Evolutionary conservation across 1,140 invertebrate species (phyloP).

Genomic region (Fopius arisanus): DNA sequence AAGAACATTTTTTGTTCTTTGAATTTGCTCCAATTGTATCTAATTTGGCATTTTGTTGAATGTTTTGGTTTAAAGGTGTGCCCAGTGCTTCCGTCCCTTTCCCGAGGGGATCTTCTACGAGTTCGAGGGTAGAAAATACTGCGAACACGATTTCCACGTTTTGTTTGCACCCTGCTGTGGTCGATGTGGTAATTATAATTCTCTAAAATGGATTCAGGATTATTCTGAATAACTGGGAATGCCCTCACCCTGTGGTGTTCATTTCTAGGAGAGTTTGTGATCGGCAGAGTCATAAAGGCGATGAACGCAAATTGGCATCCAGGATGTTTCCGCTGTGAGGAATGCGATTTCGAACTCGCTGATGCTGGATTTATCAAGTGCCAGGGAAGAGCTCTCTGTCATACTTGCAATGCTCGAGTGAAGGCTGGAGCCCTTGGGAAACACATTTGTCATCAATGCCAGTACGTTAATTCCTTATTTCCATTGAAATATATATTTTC

Average conservation of each 20-base stretch:
- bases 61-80: conserved; percentile 76
- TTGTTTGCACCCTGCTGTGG: conserved; percentile 98
- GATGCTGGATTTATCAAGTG: conserved; percentile 98
- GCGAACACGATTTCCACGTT: conserved; percentile 99
- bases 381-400: conserved; percentile 91
- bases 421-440: conserved; percentile 95
- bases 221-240: no score
- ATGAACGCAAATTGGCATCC: conserved; percentile 99
- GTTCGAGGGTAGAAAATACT: conserved; percentile 99
- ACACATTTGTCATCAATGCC: conserved; percentile 99
- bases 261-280: conserved; percentile 87
- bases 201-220: conserved; percentile 20
- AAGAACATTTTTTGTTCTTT: no score
- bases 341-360: conserved; percentile 89
- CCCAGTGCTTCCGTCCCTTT: conserved; percentile 98
- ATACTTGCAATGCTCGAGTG: conserved; percentile 95
- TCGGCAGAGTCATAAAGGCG: conserved; percentile 98
- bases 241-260: conserved; percentile 20
- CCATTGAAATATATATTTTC: conserved; percentile 27
- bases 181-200: conserved; percentile 81
- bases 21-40: neutral
- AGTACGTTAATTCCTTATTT: conserved; percentile 77
- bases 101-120: conserved; percentile 98
- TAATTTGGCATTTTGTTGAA: conserved; percentile 15
- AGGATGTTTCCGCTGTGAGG: conserved; percentile 94